phyloP scores from a whole-genome alignment of 1,140 invertebrate genomes.

The Polypedilum pembai region DNA sequence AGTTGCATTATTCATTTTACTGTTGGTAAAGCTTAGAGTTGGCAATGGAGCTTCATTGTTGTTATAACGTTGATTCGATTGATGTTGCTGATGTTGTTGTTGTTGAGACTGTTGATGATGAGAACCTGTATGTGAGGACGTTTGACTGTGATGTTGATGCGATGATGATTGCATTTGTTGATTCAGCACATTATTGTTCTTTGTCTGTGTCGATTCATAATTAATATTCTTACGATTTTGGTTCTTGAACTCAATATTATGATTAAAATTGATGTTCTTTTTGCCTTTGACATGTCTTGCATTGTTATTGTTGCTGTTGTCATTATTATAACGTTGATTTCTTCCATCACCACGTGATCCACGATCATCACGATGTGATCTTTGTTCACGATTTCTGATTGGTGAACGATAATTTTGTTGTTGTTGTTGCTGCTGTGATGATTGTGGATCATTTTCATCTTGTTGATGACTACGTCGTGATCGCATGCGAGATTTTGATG shows the following conservation, averaged over 20 bases:
- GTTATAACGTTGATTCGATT: not conserved
- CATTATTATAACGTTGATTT: conserved; percentile 24
- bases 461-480: not conserved
- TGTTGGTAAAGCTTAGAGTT: not conserved
- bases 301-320: conserved; percentile 23
- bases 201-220: conserved; percentile 15
- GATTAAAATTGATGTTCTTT: conserved; percentile 18
- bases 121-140: not conserved
- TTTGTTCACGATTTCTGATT: not conserved
- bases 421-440: not conserved
- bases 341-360: not conserved
- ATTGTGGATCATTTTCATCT: conserved; percentile 24
- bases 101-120: not conserved
- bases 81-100: not conserved
- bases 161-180: conserved; percentile 26
- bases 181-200: conserved; percentile 22
- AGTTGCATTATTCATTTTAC: conserved; percentile 20
- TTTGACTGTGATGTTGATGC: not conserved
- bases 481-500: not conserved
- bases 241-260: conserved; percentile 21
- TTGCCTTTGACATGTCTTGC: conserved; percentile 23
- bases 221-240: conserved; percentile 23
- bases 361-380: not conserved
- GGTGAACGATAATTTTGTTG: not conserved
- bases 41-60: conserved; percentile 5